Conservation (phyloP, 2,797 vertebrate genomes). For the Oophaga sylvatica region DNA sequence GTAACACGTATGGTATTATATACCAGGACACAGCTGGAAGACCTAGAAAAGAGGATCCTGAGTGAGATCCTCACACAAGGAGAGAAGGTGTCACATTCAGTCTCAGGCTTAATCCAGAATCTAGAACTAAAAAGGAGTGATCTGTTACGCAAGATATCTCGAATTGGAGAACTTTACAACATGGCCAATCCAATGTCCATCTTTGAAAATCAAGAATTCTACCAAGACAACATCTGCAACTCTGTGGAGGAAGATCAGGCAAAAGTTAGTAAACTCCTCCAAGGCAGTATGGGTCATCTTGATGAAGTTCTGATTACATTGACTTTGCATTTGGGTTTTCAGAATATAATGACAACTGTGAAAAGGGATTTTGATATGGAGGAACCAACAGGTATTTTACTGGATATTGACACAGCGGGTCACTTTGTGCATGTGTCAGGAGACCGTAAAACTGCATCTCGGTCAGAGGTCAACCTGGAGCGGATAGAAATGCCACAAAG, state of each 20-base stretch:
- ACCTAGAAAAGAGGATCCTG: neutral
- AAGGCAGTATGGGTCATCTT: neutral
- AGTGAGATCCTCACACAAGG: neutral
- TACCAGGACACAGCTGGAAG: neutral
- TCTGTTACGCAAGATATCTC: neutral
- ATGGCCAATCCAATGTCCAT: neutral
- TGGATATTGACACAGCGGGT: neutral
- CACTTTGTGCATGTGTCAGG: neutral
- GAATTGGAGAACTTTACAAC: neutral
- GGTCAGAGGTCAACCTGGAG: neutral
- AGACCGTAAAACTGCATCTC: neutral
- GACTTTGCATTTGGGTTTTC: neutral
- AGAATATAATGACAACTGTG: neutral
- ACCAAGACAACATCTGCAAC: too few species aligned
- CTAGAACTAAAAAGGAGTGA: neutral
- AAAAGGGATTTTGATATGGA: neutral
- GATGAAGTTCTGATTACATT: neutral
- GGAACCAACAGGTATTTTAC: neutral
- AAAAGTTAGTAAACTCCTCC: neutral
- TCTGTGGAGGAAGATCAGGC: neutral
- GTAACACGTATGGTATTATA: neutral
- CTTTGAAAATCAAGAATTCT: neutral
- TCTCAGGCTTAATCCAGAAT: neutral
- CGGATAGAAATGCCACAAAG: neutral
- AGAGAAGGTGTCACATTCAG: neutral